Percentiles rank a stretch among this genome's conserved stretches.
Conservation (phyloP, 2,797 vertebrate species). For the Chaetophractus vellerosus region DNA sequence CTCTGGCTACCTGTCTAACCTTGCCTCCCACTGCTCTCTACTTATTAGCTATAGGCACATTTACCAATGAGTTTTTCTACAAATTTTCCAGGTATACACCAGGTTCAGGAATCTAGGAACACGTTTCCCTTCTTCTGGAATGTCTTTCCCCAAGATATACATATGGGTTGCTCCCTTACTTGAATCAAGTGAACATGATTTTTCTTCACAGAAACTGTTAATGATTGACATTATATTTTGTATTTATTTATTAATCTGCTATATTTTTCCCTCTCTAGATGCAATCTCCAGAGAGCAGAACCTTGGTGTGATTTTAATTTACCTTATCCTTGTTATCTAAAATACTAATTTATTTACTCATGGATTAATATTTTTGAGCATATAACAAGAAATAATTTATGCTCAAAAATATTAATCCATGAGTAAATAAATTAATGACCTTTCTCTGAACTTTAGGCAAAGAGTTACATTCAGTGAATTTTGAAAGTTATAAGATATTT, state of each 20-base stretch:
- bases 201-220: neutral
- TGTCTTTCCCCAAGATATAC: accelerated
- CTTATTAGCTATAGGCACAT: neutral
- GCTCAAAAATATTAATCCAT: neutral
- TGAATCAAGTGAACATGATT: neutral
- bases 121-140: neutral
- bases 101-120: neutral
- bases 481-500: neutral
- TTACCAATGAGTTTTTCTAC: neutral
- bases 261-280: conserved; percentile 7
- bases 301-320: neutral
- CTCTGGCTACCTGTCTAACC: neutral
- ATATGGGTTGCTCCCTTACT: neutral
- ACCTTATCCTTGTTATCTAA: neutral
- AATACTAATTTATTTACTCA: too few species aligned
- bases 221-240: neutral
- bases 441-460: neutral
- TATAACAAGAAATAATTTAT: neutral
- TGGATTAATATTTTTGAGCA: too few species aligned
- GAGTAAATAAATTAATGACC: neutral
- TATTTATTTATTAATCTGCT: neutral
- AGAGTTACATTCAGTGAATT: conserved; percentile 23
- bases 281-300: neutral
- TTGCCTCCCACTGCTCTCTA: neutral
- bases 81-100: neutral